Evolutionary conservation across 2,113 vertebrate species (phyloP).

Genomic region (Tachuris rubrigastra): DNA sequence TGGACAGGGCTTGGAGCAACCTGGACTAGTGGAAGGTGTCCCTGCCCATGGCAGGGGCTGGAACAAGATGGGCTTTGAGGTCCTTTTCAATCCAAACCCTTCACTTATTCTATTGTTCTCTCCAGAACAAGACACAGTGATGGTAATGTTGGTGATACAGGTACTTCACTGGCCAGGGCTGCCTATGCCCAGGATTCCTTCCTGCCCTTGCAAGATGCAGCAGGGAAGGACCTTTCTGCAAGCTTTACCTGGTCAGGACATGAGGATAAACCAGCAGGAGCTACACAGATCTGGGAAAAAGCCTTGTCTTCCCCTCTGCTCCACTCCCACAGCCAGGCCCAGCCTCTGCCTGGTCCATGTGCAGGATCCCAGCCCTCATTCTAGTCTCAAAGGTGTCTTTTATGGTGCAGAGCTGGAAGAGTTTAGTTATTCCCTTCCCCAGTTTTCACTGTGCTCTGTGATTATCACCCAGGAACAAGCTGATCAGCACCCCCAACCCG

Average conservation of each 20-base stretch:
- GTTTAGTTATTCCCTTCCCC: not conserved
- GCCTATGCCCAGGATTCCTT: not conserved
- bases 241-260: not conserved
- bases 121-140: not conserved
- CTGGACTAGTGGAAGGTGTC: not conserved
- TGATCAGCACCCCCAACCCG: not conserved
- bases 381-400: not conserved
- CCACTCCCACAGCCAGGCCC: not conserved
- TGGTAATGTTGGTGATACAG: fast-evolving
- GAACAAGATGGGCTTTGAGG: not conserved
- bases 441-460: not conserved
- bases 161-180: not conserved
- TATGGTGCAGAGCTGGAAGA: not conserved
- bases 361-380: not conserved
- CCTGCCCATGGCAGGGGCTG: not conserved
- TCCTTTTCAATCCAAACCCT: not conserved
- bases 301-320: fast-evolving
- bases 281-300: not conserved
- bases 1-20: not conserved
- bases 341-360: not conserved
- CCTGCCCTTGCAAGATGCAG: not conserved
- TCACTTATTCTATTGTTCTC: not conserved
- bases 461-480: not conserved
- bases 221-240: not conserved
- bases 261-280: not conserved